Evolutionary conservation across 30 jellyfish, hydroid and myxozoan species (phyloP).

Genomic region (Aurelia aurita): DNA sequence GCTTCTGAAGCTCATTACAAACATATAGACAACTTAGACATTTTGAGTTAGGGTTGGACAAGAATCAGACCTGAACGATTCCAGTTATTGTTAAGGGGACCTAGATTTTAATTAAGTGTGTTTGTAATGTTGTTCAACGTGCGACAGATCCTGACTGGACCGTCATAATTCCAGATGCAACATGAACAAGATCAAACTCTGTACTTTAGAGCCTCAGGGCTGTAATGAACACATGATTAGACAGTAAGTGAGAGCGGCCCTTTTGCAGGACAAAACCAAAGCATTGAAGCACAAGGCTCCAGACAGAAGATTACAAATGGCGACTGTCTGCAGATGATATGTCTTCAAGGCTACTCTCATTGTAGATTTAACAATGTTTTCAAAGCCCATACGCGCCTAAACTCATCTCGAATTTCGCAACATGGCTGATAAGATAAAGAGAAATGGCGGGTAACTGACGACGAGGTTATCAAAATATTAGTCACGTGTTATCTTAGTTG

Average conservation of each 20-base stretch:
- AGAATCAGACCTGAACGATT: too few species aligned
- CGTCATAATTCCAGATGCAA: too few species aligned
- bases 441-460: conserved; percentile 48
- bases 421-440: conserved; percentile 8
- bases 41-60: too few species aligned
- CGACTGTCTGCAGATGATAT: conserved; percentile 48
- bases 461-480: conserved; percentile 6
- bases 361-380: conserved; percentile 10
- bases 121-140: too few species aligned
- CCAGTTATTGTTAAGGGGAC: too few species aligned
- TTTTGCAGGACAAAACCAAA: conserved; percentile 40
- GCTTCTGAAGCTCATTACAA: too few species aligned
- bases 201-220: neutral
- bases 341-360: conserved; percentile 13
- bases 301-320: conserved; percentile 67
- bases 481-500: conserved; percentile 18
- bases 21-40: too few species aligned
- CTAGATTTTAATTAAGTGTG: too few species aligned
- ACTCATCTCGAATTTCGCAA: conserved; percentile 30
- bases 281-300: conserved; percentile 31
- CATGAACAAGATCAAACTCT: too few species aligned
- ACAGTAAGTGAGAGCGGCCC: conserved; percentile 12
- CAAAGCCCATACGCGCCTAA: conserved; percentile 22
- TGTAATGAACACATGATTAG: conserved; percentile 1
- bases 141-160: too few species aligned